These are phyloP conservation scores for Neotragus pygmaeus DNA, from an alignment of 2,113 vertebrate species.

Conservation along the genomic window DNA sequence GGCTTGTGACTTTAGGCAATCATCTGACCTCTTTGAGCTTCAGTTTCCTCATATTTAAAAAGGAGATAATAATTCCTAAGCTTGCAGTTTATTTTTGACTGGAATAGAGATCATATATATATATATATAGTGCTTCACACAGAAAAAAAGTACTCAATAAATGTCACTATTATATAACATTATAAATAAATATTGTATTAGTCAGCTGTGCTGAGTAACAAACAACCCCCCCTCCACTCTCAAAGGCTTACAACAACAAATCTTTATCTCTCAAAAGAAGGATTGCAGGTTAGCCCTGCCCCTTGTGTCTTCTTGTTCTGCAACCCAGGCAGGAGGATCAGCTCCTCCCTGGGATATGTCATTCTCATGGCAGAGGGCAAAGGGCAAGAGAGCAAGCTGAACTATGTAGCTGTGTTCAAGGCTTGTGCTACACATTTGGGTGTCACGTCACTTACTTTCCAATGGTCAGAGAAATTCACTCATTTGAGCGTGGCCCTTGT, in stretches of 20 bases:
- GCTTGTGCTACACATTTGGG: not conserved
- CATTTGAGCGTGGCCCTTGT: too few species aligned
- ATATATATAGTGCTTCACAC: not conserved
- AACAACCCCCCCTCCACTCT: not conserved
- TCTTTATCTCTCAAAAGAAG: not conserved
- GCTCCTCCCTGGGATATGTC: not conserved
- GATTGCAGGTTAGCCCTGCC: not conserved
- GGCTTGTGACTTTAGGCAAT: not conserved
- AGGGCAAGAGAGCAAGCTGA: not conserved
- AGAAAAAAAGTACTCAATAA: not conserved
- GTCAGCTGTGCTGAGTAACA: conserved; percentile 1
- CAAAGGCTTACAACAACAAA: not conserved
- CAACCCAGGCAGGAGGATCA: not conserved
- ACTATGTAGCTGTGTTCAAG: not conserved
- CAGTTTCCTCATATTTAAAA: not conserved
- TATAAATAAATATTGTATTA: not conserved
- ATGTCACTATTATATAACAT: not conserved
- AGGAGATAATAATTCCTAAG: not conserved
- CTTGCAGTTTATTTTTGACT: not conserved
- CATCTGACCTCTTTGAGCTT: not conserved
- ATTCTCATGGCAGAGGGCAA: not conserved
- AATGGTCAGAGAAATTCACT: not conserved
- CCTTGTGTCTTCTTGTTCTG: not conserved
- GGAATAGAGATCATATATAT: not conserved
- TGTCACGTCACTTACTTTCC: not conserved